Base-by-base conservation (phyloP, 2,797 vertebrate genomes). In the Martes flavigula region DNA sequence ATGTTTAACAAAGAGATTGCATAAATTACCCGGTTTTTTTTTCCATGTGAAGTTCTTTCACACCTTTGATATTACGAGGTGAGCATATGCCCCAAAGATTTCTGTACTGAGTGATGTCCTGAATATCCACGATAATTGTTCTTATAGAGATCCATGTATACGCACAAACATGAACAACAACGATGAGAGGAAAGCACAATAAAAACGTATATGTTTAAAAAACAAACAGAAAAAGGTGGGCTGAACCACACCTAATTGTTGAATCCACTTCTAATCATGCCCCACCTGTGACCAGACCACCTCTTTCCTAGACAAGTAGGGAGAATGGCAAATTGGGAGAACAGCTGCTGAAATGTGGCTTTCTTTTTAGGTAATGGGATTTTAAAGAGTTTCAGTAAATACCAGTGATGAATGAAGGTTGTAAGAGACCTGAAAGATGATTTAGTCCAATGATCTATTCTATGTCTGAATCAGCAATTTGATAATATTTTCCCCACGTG, bases 311-410 rank as follows among this genome's bases (percentile, higher is more conserved):
- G 56, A 20, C 66, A 54, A 56, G 66, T 30, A 8, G 46, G 73
- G 77, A 75, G 46, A 66, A 56, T 66, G 35, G 27, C 30, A 62
- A 54, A 72, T 54, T 72, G 32, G 35, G 72, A 86, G 8, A 81
- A 35, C 54, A 95, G 43, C 82, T 81, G 64, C 54, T 17, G 54
- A 38, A 35, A 21, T 2, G 17, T 14, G 30, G 3, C 38, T 38
- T 87, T 64, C 56, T 95, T 87, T 82, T 87, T 82, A 73, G 35
- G 40, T 75, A 66, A 75, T 75, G 38, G 32, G 56, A 75, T 91
- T 91, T 95, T 92, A 75, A 81, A 87, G 56, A 73, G 23, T 81
- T 95, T 87, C 54, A 81, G 18, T 81, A 87, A 56, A 23, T 87
- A 54, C 64, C 21, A 62, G 35, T 13, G 23, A 35, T 54, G 81